Base-by-base conservation (phyloP, 1,140 invertebrate species). In the Aphis craccivora region DNA sequence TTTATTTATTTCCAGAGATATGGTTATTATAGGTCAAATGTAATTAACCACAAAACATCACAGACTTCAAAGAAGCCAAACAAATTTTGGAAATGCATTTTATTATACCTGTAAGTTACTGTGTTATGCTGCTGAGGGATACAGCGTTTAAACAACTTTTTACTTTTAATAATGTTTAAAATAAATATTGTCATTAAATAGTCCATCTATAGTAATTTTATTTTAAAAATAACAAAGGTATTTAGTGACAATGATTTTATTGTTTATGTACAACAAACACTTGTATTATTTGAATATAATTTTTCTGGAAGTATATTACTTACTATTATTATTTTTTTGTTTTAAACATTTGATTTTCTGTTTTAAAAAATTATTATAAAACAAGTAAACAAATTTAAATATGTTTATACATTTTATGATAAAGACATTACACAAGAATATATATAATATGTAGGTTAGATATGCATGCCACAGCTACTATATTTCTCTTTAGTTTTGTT, bases 401-500 rank as follows among this genome's bases (percentile, higher is more conserved):
- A 37, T 83, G 22, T 22, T 22, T 83, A 40, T 7, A 37, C 22
- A 8, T 67, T 67, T n/a, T 67, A n/a, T 67, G 25, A 30, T 67
- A 67, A 67, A 67, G 20, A 37, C 25, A 84, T 5, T 23, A 23
- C 8, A 25, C 8, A 14, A 35, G 5, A 30, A 35, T 76, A 76
- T 76, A n/a, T 76, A 76, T 76, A 83, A 18, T 14, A 48, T 51
- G 48, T 45, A 48, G 40, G 40, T 45, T 87, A 14, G 40, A 48
- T 48, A 48, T 43, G 30, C 25, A 87, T 45, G 2, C 25, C 14
- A 18, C 30, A 7, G 20, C 30, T 87, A 25, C 25, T 86, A 86
- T 86, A 86, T 48, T 88, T 51, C 8, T 88, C 30, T 88, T 88
- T 30, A 51, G 43, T 88, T 88, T 88, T n/a, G 86, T 88, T 48